Conservation (phyloP, 1,140 invertebrate genomes). For the Periplaneta americana region DNA sequence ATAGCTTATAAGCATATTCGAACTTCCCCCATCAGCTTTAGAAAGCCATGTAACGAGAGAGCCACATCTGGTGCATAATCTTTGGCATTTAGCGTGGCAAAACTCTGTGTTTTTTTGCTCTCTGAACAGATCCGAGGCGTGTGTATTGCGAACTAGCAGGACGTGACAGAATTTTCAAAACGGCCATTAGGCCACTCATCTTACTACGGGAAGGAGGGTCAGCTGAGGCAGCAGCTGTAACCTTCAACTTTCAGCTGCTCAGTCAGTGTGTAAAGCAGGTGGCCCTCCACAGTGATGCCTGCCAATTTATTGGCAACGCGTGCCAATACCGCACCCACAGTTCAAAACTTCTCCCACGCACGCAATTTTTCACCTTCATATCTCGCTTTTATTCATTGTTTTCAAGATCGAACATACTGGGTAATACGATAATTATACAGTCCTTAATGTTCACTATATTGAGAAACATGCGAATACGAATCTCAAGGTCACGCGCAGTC, state of each 20-base stretch:
- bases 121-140: neutral
- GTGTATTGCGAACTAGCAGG: neutral
- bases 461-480: too few relatives aligned
- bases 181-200: neutral
- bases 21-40: neutral
- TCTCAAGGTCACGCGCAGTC: too few relatives aligned
- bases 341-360: too few relatives aligned
- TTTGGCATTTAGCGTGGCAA: neutral
- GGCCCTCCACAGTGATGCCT: neutral
- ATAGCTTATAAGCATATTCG: neutral
- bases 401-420: too few relatives aligned
- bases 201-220: neutral
- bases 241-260: neutral
- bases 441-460: too few relatives aligned
- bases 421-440: too few relatives aligned
- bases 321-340: too few relatives aligned
- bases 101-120: neutral
- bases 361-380: too few relatives aligned
- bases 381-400: too few relatives aligned
- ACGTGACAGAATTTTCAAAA: neutral
- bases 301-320: neutral
- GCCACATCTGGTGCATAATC: neutral
- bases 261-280: too few relatives aligned
- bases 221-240: neutral
- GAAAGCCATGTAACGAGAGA: neutral